phyloP scores from a whole-genome alignment of 2,797 vertebrate genomes.

The Pseudotriccus pelzelni region DNA sequence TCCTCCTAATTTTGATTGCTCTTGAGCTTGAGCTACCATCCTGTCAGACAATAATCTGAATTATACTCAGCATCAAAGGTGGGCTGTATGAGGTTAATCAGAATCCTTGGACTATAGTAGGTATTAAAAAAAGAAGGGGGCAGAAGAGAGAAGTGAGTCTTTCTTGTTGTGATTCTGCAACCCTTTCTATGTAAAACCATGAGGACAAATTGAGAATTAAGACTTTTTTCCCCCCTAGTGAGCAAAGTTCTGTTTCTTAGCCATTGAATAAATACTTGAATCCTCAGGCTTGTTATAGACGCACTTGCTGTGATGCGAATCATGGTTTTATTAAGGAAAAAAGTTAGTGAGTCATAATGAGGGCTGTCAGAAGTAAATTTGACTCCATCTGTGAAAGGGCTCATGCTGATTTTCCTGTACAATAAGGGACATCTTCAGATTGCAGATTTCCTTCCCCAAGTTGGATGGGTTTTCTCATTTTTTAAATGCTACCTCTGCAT shows the following conservation, averaged over 20 bases:
- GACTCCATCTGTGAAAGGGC: background rate
- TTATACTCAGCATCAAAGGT: background rate
- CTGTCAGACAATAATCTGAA: background rate
- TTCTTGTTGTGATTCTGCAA: background rate
- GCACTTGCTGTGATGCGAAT: background rate
- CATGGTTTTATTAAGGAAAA: background rate
- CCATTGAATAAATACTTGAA: background rate
- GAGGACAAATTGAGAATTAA: background rate
- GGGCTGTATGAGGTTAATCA: background rate
- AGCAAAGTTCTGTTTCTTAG: background rate
- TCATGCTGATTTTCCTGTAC: background rate
- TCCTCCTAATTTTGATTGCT: background rate
- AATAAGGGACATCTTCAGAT: background rate
- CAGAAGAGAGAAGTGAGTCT: background rate
- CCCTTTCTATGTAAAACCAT: background rate
- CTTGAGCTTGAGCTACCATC: background rate
- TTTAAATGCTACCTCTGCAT: background rate
- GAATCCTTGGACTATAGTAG: background rate
- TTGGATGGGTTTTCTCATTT: background rate
- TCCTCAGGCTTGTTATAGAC: background rate
- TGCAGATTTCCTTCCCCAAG: background rate
- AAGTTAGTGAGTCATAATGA: slow-evolving; percentile 4
- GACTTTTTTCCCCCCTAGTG: background rate
- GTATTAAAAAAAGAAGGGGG: background rate
- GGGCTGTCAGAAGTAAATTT: background rate